Evolutionary conservation across 2,113 vertebrate genomes (phyloP).

Genomic region (Turnix velox): DNA sequence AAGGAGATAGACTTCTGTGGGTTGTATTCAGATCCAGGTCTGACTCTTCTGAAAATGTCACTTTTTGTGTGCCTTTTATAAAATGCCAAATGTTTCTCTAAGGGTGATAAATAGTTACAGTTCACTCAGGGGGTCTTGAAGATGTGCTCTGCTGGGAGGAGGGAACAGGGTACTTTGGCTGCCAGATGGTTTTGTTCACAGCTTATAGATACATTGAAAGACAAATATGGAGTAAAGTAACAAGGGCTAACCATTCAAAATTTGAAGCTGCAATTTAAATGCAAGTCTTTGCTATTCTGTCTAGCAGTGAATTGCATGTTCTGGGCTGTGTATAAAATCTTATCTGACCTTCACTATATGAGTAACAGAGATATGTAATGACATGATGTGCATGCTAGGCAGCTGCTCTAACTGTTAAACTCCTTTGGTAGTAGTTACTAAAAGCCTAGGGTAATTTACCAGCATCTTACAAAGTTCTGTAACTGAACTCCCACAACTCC

Average conservation of each 20-base stretch:
- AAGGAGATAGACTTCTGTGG: not conserved
- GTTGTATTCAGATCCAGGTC: not conserved
- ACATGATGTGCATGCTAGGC: not conserved
- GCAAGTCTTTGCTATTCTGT: not conserved
- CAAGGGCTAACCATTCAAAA: slow-evolving; percentile 12
- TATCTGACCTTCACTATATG: not conserved
- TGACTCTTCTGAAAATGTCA: not conserved
- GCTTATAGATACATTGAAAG: not conserved
- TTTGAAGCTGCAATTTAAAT: not conserved
- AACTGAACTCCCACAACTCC: not conserved
- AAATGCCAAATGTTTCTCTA: not conserved
- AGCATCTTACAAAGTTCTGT: not conserved
- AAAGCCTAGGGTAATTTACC: slow-evolving; percentile 20
- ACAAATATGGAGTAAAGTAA: not conserved
- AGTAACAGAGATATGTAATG: not conserved
- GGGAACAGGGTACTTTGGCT: not conserved
- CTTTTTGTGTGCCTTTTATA: slow-evolving; percentile 48
- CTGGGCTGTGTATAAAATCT: not conserved
- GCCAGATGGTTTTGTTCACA: not conserved
- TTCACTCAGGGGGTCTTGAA: not conserved
- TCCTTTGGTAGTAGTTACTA: not conserved
- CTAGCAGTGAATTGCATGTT: not conserved
- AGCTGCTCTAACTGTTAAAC: not conserved
- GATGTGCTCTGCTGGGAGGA: not conserved
- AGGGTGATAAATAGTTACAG: not conserved